Evolutionary conservation across 2,113 vertebrate genomes (phyloP).

Genomic region (Pitta sordida): DNA sequence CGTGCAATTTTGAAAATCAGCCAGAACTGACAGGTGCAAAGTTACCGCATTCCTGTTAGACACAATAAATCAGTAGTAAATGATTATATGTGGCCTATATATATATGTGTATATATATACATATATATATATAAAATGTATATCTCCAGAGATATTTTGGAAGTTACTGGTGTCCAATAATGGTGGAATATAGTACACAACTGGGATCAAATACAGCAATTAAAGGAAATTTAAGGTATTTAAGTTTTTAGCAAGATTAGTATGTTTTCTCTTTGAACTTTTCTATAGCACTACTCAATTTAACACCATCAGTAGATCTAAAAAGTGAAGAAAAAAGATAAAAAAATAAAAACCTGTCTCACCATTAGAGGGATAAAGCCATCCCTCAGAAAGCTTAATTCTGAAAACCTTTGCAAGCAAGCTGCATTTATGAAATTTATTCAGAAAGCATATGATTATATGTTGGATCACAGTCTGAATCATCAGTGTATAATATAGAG

Average conservation of each 20-base stretch:
- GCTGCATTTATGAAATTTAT: not conserved
- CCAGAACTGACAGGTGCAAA: conserved; percentile 71
- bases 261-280: not conserved
- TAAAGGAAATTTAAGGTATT: not conserved
- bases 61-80: conserved; percentile 61
- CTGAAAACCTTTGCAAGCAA: not conserved
- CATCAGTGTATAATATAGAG: not conserved
- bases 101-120: no score
- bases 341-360: not conserved
- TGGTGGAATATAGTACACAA: not conserved
- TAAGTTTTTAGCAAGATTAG: not conserved
- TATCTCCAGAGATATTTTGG: not conserved
- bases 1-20: conserved; percentile 68
- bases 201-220: not conserved
- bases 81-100: conserved; percentile 4
- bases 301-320: not conserved
- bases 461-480: not conserved
- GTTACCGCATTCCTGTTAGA: conserved; percentile 60
- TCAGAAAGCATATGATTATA: not conserved
- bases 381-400: not conserved
- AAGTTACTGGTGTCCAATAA: not conserved
- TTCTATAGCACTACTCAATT: not conserved
- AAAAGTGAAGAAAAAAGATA: not conserved
- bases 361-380: not conserved
- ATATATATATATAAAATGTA: not conserved